Base-by-base conservation (phyloP, 2,888 invertebrate species). In the Sphaerophoria taeniata region DNA sequence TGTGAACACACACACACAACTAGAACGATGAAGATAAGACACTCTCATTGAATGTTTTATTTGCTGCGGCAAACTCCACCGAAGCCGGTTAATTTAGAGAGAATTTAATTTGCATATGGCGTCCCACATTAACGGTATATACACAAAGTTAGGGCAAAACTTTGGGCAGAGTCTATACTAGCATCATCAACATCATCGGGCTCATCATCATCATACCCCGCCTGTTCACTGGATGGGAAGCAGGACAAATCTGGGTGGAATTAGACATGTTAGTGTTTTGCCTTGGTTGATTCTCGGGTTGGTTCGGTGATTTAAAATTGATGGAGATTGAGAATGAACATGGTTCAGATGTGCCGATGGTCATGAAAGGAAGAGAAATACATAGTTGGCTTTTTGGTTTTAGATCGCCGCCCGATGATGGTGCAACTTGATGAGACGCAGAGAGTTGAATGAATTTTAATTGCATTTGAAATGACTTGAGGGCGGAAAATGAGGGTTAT, bases 251-350 rank as follows among this genome's bases (percentile, higher is more conserved):
- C 75, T 85, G 70, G 51, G 56, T 43, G 63, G 77, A 85, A 81
- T 85, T 85, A 77, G 73, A 81, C 39, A 24, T 24, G 76, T 56
- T 56, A 70, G 73, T 67, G 34, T 36, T 53, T 56, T 79, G 71
- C 51, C 16, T 65, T 63, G 63, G 49, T 16, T 65, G 6, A 43
- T 12, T 43, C 16, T 16, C 80, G 56, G 80, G 61, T 80, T 3
- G 85, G 85, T 85, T 85, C 24, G 85, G 85, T 85, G 81, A 85
- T 85, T 85, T 85, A 70, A 85, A 85, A 85, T 85, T 85, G 73
- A 85, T 85, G 81, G 73, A 81, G 73, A 85, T 81, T 81, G 56
- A 63, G 73, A 73, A 77, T 72, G 75, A 70, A 73, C 72, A 81
- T 67, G 51, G 65, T 51, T 60, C 12, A 24, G 65, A 43, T 12